A percentile compares a stretch with the other conserved stretches of the same genome.
Evolutionary conservation across 2,888 invertebrate genomes (phyloP).

Genomic region (Parthenolecanium corni): DNA sequence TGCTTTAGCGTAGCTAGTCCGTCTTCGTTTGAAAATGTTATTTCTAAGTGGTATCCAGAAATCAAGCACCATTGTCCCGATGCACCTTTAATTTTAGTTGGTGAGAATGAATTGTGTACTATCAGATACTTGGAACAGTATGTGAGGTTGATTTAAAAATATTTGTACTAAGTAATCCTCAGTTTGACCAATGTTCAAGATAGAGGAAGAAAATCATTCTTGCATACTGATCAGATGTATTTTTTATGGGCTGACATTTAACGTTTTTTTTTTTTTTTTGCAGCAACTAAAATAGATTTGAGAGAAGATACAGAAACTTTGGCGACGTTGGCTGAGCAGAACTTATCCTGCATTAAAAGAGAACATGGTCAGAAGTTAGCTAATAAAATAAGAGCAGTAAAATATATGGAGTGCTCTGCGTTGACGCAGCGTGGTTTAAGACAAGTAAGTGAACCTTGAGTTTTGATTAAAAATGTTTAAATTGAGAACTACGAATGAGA

Average conservation of each 20-base stretch:
- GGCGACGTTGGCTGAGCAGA: conserved; percentile 80
- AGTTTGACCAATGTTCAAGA: too few species aligned
- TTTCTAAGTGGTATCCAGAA: conserved; percentile 99
- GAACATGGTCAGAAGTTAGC: conserved; percentile 98
- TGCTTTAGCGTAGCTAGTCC: conserved; percentile 99
- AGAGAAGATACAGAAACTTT: conserved; percentile 94
- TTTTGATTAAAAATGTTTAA: too few species aligned
- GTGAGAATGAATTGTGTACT: too few species aligned
- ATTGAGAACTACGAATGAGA: too few species aligned
- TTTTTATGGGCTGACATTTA: too few species aligned
- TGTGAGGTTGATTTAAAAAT: too few species aligned
- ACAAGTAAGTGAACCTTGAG: conserved; percentile 48
- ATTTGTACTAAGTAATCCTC: too few species aligned
- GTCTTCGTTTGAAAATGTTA: conserved; percentile 98
- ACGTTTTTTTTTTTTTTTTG: too few species aligned
- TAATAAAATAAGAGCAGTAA: conserved; percentile 95
- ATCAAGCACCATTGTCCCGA: conserved; percentile 99
- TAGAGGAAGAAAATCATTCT: too few species aligned
- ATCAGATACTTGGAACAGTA: too few species aligned
- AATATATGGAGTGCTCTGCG: conserved; percentile 99
- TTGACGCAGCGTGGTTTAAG: conserved; percentile 95
- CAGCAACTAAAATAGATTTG: conserved; percentile 96
- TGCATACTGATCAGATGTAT: too few species aligned
- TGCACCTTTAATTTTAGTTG: conserved; percentile 96
- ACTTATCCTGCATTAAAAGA: conserved; percentile 87